Base-by-base conservation (phyloP, 2,797 vertebrate species). In the Chelidonichthys spinosus region DNA sequence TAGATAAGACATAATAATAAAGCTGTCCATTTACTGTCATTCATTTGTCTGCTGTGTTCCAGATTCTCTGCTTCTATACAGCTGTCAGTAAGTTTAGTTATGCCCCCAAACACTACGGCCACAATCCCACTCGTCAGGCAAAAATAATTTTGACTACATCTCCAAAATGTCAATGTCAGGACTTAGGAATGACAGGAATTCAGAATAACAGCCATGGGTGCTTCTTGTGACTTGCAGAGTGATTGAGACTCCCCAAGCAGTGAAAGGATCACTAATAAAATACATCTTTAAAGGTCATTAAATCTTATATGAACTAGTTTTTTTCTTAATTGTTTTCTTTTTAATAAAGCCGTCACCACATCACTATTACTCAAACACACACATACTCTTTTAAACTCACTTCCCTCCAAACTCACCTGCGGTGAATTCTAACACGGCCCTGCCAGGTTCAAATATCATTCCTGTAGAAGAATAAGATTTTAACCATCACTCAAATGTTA, bases 181-280 rank as follows among this genome's bases (percentile, higher is more conserved):
- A 62, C 62, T 58, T 25, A 32, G 46, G 56, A 66, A 78, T 71
- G 66, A 59, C n/a, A 63, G 25, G 40, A 63, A 82, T 67, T 70
- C 44, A 47, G 10, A 67, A 74, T n/a, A 63, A 66, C 52, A 73
- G 47, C 32, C 40, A 0, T 8, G 2, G 52, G 15, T 40, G 47
- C 49, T 52, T 78, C 74, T 39, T 13, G 14, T 3, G 14, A 42
- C 42, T 55, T 15, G 39, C 59, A 52, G 13, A 49, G 53, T 43
- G 59, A 11, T 17, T 60, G 32, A 59, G 56, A 47, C 61, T 75
- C 37, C 8, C 11, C 11, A 3, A 46, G 25, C 44, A 25, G 50
- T 55, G 11, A 40, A 52, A 56, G 25, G 46, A 55, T 11, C 9
- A 47, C 25, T 33, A 44, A 75, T n/a, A 46, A 15, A 52, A 35